Percentiles rank a stretch among this genome's conserved stretches.
Conservation (phyloP, 2,888 invertebrate species). For the Cantharis lateralis region DNA sequence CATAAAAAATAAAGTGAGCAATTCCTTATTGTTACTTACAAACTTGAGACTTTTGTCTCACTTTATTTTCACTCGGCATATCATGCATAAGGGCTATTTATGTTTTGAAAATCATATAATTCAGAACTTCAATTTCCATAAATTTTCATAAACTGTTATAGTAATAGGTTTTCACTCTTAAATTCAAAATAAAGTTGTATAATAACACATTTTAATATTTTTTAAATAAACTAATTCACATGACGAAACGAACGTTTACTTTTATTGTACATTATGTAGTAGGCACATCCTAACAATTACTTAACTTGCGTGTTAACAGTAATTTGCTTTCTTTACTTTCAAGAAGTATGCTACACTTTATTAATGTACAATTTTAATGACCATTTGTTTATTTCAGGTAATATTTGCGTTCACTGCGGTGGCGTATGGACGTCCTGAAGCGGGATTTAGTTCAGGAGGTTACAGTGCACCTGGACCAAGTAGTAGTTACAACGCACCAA, state of each 20-base stretch:
- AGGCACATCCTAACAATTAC: neutral
- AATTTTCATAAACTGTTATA: too few relatives aligned
- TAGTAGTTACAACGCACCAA: conserved; percentile 39
- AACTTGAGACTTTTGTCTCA: too few relatives aligned
- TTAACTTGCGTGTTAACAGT: neutral
- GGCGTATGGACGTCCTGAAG: conserved; percentile 53
- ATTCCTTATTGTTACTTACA: too few relatives aligned
- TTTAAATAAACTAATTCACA: too few relatives aligned
- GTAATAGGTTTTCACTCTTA: too few relatives aligned
- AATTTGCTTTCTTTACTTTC: neutral
- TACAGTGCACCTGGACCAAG: conserved; percentile 34
- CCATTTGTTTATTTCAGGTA: conserved; percentile 38
- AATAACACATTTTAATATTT: too few relatives aligned
- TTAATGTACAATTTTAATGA: neutral
- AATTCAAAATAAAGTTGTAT: too few relatives aligned
- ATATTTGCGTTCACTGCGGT: conserved; percentile 52
- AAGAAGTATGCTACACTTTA: neutral
- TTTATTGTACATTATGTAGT: neutral
- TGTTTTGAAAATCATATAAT: too few relatives aligned
- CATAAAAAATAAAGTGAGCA: neutral
- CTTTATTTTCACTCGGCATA: too few relatives aligned
- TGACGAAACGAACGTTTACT: neutral
- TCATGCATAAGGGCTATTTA: too few relatives aligned
- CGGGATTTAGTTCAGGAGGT: conserved; percentile 53
- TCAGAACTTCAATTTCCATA: too few relatives aligned